phyloP scores from a whole-genome alignment of 2,888 invertebrate species.

The Acronicta alni region DNA sequence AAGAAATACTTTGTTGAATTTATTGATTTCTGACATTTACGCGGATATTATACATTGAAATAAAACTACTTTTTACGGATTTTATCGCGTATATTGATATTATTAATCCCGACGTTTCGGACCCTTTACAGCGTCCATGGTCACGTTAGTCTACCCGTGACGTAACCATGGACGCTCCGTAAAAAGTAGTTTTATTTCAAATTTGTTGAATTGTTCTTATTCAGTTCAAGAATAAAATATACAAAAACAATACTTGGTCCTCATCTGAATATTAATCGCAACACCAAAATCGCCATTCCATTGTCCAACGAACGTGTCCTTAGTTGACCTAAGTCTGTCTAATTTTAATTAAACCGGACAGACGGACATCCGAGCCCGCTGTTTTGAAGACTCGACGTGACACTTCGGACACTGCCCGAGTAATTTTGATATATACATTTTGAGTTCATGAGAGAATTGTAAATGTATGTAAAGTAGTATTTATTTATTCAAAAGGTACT shows the following conservation, averaged over 20 bases:
- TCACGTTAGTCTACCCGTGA: too few species aligned
- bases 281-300: conserved; percentile 29
- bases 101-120: too few species aligned
- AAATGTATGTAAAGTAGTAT: background rate
- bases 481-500: background rate
- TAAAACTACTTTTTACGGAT: too few species aligned
- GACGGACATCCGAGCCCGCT: conserved; percentile 51
- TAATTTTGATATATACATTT: conserved; percentile 20
- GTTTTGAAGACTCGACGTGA: conserved; percentile 50
- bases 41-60: too few species aligned
- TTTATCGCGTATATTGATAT: too few species aligned
- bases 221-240: background rate
- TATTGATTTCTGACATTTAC: too few species aligned
- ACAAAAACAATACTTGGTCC: background rate
- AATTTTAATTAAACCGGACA: conserved; percentile 59
- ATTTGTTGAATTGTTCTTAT: too few species aligned
- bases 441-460: conserved; percentile 18
- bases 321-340: conserved; percentile 51
- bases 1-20: too few species aligned
- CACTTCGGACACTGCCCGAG: conserved; percentile 15
- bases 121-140: too few species aligned
- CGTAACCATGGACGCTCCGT: too few species aligned
- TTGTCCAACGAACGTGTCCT: conserved; percentile 38
- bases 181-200: too few species aligned
- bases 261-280: conserved; percentile 28